Base-by-base conservation (phyloP, 2,888 invertebrate genomes). In the Trachelus troglodyta region DNA sequence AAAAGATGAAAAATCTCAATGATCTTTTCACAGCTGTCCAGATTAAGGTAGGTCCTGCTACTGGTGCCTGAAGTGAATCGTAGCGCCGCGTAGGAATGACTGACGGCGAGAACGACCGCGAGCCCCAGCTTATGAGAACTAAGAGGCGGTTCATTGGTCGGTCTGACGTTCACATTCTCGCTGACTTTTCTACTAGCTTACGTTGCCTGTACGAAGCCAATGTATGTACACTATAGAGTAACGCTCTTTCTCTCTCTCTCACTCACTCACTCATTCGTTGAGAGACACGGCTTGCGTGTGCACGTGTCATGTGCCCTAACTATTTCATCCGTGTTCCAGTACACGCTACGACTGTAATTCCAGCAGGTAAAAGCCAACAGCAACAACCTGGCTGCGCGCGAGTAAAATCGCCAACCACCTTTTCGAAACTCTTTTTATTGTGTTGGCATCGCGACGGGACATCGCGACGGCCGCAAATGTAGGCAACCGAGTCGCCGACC, bases 81-180 rank as follows among this genome's bases (percentile, higher is more conserved):
- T 83, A 87, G 84, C 85, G 87, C 88, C 88, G 88, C 87, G 85
- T 85, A 83, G 88, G 85, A 87, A 89, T 89, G 85, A 89, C 89
- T 89, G 89, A 89, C 89, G 85, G 84, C 85, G 85, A 23, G 85
- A 85, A 84, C 85, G 78, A 82, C 80, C 80, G 83, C 81, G 83
- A 84, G 82, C 82, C 81, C 82, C 79, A 77, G 77, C 82, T 81
- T 80, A 81, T 79, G 82, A 31, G 69, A 71, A n/a, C 40, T 71
- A 34, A 40, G 69, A 76, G 76, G 76, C 71, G 76, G 69, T 79
- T 82, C 80, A 79, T 79, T 79, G 81, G 80, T 75, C 79, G 78
- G 75, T 74, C 73, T 79, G 79, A 79, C 79, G 77, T 79, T 78
- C 80, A 77, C 75, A 79, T 56, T 56, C 40, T 79, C 81, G 79